phyloP scores from a whole-genome alignment of 2,888 invertebrate species.

The Thera britannica region DNA sequence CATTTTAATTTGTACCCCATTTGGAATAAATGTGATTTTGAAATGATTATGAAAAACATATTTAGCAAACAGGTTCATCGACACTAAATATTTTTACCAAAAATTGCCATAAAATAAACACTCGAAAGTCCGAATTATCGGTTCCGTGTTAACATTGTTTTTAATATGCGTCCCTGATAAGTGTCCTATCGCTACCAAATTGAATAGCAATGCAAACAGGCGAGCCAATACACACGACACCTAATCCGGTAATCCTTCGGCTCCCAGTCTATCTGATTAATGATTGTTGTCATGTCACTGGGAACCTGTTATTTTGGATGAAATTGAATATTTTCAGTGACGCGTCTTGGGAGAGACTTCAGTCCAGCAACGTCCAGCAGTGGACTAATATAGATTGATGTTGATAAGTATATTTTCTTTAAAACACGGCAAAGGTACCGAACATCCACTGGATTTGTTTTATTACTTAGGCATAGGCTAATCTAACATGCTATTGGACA shows the following conservation, averaged over 20 bases:
- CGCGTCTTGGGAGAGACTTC: too few species aligned
- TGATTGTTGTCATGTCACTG: slow-evolving; percentile 16
- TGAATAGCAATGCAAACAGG: slow-evolving; percentile 66
- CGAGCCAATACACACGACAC: slow-evolving; percentile 47
- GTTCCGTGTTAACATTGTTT: slow-evolving; percentile 33
- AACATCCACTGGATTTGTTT: too few species aligned
- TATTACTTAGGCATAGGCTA: too few species aligned
- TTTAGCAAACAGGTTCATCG: not conserved
- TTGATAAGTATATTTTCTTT: too few species aligned
- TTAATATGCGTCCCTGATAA: slow-evolving; percentile 45
- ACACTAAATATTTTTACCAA: slow-evolving; percentile 9
- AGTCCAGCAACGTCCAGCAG: too few species aligned
- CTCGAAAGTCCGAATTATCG: slow-evolving; percentile 25
- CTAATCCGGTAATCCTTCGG: slow-evolving; percentile 65
- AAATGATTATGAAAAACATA: not conserved
- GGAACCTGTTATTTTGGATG: not conserved
- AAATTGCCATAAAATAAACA: slow-evolving; percentile 30
- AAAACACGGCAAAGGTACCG: too few species aligned
- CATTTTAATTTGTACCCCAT: not conserved
- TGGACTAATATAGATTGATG: too few species aligned
- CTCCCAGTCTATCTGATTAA: slow-evolving; percentile 54
- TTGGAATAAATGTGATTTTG: not conserved
- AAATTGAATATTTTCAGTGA: too few species aligned
- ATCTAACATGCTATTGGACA: too few species aligned
- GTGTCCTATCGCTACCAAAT: slow-evolving; percentile 55